Conservation (phyloP, 2,888 invertebrate species). For the Heliconius erato region DNA sequence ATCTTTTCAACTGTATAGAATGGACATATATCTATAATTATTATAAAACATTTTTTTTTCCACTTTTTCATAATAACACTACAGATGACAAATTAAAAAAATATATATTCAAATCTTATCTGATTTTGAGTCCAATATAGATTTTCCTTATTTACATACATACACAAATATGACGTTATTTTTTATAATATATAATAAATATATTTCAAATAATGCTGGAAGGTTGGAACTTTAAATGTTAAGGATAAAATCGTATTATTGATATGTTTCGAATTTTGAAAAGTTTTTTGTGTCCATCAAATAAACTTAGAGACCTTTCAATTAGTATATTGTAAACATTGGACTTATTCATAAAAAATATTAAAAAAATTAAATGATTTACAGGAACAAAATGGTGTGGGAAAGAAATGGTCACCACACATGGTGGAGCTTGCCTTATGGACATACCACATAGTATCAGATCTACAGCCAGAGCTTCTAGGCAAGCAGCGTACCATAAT, state of each 20-base stretch:
- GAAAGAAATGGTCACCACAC: conserved; percentile 89
- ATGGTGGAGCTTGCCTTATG: conserved; percentile 96
- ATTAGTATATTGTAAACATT: no score
- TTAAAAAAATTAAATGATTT: background rate
- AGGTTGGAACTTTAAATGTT: background rate
- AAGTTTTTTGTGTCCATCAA: no score
- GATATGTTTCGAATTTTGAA: no score
- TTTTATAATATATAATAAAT: no score
- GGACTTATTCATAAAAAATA: no score
- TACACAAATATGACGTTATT: background rate
- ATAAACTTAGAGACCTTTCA: background rate
- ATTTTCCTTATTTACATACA: background rate
- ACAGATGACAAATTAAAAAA: no score
- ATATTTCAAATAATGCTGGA: no score
- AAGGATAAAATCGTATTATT: no score
- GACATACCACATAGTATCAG: conserved; percentile 96
- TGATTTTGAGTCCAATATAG: background rate
- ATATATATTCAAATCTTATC: background rate
- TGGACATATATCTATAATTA: no score
- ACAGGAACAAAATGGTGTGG: conserved; percentile 84
- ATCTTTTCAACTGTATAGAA: background rate
- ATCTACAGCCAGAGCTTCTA: conserved; percentile 93
- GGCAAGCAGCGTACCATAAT: conserved; percentile 88
- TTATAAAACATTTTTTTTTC: no score
- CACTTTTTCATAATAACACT: background rate